Percentiles rank a stretch among this genome's conserved stretches.
phyloP scores from a whole-genome alignment of 2,888 invertebrate species.

The Diarsia mendica region DNA sequence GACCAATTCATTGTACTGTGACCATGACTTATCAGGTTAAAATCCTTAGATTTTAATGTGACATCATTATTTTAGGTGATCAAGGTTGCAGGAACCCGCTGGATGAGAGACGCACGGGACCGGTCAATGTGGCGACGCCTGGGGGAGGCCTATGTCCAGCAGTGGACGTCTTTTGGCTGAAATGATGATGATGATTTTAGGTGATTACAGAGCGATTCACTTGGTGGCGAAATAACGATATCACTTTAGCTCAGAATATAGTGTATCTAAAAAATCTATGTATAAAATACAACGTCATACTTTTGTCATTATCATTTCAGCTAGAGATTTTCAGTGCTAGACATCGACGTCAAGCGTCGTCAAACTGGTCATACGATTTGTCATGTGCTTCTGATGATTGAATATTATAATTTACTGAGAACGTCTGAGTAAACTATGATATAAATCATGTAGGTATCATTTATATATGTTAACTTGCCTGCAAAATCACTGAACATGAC shows the following conservation, averaged over 20 bases:
- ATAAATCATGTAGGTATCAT: not conserved
- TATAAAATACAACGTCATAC: not conserved
- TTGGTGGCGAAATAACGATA: not conserved
- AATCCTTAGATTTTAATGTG: not conserved
- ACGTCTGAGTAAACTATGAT: not conserved
- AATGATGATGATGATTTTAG: too few relatives aligned
- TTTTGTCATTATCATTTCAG: not conserved
- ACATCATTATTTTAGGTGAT: not conserved
- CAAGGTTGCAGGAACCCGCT: too few relatives aligned
- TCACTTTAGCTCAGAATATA: not conserved
- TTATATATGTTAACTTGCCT: not conserved
- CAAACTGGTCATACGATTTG: not conserved
- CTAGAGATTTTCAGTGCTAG: not conserved
- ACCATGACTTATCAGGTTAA: slow-evolving; percentile 16
- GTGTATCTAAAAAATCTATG: not conserved
- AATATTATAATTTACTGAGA: too few relatives aligned
- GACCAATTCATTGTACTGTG: slow-evolving; percentile 4
- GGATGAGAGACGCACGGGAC: too few relatives aligned
- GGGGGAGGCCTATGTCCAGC: too few relatives aligned
- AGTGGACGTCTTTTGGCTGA: too few relatives aligned
- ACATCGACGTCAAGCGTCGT: not conserved
- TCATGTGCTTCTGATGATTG: not conserved
- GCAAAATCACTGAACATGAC: not conserved
- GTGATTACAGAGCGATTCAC: too few relatives aligned
- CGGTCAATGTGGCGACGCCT: too few relatives aligned